Evolutionary conservation across 2,797 vertebrate species (phyloP).

Genomic region (Mycteria americana): DNA sequence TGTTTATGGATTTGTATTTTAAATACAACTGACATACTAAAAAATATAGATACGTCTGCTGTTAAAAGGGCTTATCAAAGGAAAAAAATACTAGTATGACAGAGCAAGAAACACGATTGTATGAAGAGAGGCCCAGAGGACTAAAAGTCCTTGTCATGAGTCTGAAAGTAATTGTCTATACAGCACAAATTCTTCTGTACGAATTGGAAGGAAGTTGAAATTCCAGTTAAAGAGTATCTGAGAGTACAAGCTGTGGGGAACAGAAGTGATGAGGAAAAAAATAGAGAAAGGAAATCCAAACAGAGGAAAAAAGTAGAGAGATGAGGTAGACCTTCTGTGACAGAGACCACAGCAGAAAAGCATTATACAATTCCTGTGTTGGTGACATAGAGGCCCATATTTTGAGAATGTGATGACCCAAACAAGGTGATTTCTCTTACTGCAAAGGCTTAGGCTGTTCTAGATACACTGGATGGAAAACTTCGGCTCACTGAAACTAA

Average conservation of each 20-base stretch:
- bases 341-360: neutral
- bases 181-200: neutral
- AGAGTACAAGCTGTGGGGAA: neutral
- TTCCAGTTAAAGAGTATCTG: neutral
- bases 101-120: neutral
- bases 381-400: accelerated
- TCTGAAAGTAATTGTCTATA: neutral
- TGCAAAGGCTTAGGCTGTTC: neutral
- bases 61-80: neutral
- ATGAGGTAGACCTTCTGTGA: neutral
- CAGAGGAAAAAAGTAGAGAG: neutral
- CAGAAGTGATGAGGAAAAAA: neutral
- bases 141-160: neutral
- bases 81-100: neutral
- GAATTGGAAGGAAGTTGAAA: neutral
- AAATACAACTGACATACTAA: neutral
- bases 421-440: neutral
- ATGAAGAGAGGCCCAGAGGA: neutral
- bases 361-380: neutral
- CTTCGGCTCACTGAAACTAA: neutral
- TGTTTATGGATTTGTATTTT: neutral
- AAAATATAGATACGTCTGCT: neutral
- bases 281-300: neutral
- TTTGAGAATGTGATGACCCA: neutral
- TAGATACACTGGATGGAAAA: neutral